These are phyloP conservation scores for Protonemura montana DNA, from an alignment of 2,888 invertebrate genomes.

Conservation along the genomic window DNA sequence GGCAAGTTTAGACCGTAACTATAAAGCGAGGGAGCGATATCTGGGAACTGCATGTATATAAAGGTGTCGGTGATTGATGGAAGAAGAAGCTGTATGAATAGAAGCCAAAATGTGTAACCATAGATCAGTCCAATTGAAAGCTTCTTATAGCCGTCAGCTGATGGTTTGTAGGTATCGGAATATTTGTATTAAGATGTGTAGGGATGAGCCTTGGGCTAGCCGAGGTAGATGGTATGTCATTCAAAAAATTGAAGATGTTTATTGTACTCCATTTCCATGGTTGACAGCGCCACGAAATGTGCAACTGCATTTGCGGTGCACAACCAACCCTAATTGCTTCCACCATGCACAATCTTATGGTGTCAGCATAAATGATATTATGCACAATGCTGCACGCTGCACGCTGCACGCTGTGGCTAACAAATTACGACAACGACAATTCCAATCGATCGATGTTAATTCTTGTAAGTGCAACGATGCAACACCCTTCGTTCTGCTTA, in stretches of 20 bases:
- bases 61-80: background rate
- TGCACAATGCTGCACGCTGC: background rate
- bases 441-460: background rate
- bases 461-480: background rate
- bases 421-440: background rate
- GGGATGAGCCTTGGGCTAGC: background rate
- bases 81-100: background rate
- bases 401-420: background rate
- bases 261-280: background rate
- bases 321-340: background rate
- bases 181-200: background rate
- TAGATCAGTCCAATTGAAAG: background rate
- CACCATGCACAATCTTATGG: background rate
- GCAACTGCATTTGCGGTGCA: background rate
- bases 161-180: background rate
- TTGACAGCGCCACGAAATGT: background rate
- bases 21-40: background rate
- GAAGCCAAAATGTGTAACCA: conserved; percentile 7
- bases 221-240: background rate
- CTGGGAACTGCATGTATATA: background rate
- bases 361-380: background rate
- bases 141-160: background rate
- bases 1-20: background rate
- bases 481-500: background rate
- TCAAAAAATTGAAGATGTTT: background rate